These are phyloP conservation scores for Enoplosus armatus DNA, from an alignment of 2,797 vertebrate genomes.

Conservation along the genomic window DNA sequence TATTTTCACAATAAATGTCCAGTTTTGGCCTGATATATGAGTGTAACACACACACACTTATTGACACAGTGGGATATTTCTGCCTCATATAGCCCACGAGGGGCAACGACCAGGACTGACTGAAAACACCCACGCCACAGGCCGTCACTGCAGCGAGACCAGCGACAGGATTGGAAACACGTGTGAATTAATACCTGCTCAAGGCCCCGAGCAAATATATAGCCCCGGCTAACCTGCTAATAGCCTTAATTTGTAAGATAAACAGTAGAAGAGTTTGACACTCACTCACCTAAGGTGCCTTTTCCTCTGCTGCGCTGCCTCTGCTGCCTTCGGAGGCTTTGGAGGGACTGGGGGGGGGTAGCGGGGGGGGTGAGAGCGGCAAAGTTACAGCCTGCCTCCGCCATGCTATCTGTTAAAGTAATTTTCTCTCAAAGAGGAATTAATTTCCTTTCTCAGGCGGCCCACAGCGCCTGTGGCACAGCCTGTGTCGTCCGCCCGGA, in stretches of 20 bases:
- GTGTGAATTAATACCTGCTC: slow-evolving; percentile 77
- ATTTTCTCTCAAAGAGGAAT: slow-evolving; percentile 95
- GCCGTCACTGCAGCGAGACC: slow-evolving; percentile 53
- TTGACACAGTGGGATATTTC: slow-evolving; percentile 33
- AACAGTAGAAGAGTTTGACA: slow-evolving; percentile 79
- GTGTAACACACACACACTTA: slow-evolving; percentile 21
- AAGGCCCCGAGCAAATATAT: slow-evolving; percentile 57
- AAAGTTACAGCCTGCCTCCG: slow-evolving; percentile 70
- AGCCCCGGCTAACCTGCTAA: slow-evolving; percentile 77
- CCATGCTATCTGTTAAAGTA: slow-evolving; percentile 92
- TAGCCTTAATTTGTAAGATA: slow-evolving; percentile 82
- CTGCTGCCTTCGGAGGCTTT: slow-evolving; percentile 56
- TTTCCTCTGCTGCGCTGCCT: slow-evolving; percentile 66
- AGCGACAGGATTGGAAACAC: slow-evolving; percentile 75
- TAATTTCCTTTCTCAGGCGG: slow-evolving; percentile 91
- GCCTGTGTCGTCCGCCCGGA: slow-evolving; percentile 56
- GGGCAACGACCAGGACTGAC: slow-evolving; percentile 44
- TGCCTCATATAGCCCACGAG: slow-evolving; percentile 44
- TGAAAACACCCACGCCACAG: slow-evolving; percentile 58
- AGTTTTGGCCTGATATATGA: background rate
- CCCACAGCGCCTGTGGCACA: slow-evolving; percentile 73
- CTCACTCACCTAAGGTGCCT: slow-evolving; percentile 77
- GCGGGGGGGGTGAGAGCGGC: slow-evolving; percentile 41
- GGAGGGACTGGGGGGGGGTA: slow-evolving; percentile 53
- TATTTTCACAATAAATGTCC: slow-evolving; percentile 47